Percentiles rank a stretch among this genome's conserved stretches.
phyloP scores from a whole-genome alignment of 1,140 invertebrate genomes.

The Scylla paramamosain region DNA sequence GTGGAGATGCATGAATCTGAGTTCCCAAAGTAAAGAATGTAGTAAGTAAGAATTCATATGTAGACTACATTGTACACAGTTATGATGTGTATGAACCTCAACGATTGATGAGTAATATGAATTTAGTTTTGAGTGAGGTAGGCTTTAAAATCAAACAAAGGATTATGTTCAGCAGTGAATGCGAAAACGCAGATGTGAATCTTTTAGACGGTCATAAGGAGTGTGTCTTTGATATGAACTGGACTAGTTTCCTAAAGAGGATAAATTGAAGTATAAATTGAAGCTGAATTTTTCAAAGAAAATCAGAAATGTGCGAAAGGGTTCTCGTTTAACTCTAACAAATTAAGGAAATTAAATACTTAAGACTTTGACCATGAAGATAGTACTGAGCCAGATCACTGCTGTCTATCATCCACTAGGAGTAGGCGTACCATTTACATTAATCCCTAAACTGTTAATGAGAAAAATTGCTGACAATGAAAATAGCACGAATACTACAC shows the following conservation, averaged over 20 bases:
- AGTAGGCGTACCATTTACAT: not conserved
- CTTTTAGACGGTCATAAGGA: not conserved
- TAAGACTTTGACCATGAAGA: not conserved
- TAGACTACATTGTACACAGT: not conserved
- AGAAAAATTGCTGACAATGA: not conserved
- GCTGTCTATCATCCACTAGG: conserved; percentile 38
- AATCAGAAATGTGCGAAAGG: not conserved
- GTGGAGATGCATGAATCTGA: not conserved
- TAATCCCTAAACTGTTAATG: conserved; percentile 47
- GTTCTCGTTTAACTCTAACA: not conserved
- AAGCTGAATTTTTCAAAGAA: conserved; percentile 46
- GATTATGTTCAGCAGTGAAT: not conserved
- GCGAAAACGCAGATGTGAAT: not conserved
- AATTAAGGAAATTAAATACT: not conserved
- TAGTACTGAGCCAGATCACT: conserved; percentile 26
- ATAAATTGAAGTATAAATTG: not conserved
- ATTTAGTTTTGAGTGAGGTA: not conserved
- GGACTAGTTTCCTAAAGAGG: not conserved
- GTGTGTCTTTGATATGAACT: not conserved
- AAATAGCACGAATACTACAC: not conserved
- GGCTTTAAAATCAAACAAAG: not conserved
- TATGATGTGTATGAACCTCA: not conserved
- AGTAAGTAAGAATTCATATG: no score
- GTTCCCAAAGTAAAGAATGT: not conserved
- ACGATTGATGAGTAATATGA: not conserved